Base-by-base conservation (phyloP, 1,140 invertebrate genomes). In the Zaprionus kolodkinae region DNA sequence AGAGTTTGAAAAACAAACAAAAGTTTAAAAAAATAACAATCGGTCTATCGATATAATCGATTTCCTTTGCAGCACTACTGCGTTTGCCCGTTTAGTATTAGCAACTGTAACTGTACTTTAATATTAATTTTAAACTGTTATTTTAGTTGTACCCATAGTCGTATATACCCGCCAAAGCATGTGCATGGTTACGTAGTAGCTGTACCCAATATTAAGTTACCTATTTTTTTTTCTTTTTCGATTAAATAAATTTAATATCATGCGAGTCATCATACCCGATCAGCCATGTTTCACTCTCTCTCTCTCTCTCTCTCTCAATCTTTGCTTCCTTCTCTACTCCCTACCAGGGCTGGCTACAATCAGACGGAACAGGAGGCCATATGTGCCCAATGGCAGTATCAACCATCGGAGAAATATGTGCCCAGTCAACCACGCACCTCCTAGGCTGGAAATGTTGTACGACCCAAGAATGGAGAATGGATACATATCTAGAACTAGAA, bases 351-450 rank as follows among this genome's bases (percentile, higher is more conserved):
- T 81, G 95, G 95, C 10, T 95, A 95, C 61, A 93, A 93, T 48
- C 93, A 95, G 79, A 93, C 93, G 33, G 94, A 94, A 69, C 93
- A 93, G 30, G 93, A 94, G 72, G 92, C 87, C 62, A 82, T 95
- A 13, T 95, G 95, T 69, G 94, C 94, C 3, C 94, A 95, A 76
- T 95, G 94, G 93, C 94, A 94, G 76, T 95, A 95, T 77, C 93
- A 94, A 70, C 95, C 95, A 5, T 95, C 94, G 25, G 95, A 95
- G 74, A 95, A 95, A 81, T 95, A 95, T 72, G 88, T 92, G 67
- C 91, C 91, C 66, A 92, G 91, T 71, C 85, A 89, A 78, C 85
- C 85, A 52, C 87, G 85, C 25, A 89, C 85, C 21, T 86, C 84
- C 6, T 88, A 87, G 50, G 74, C 17, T 48, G 15, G 17, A 50